Base-by-base conservation (phyloP, 2,888 invertebrate genomes). In the Mechanitis mazaeus region DNA sequence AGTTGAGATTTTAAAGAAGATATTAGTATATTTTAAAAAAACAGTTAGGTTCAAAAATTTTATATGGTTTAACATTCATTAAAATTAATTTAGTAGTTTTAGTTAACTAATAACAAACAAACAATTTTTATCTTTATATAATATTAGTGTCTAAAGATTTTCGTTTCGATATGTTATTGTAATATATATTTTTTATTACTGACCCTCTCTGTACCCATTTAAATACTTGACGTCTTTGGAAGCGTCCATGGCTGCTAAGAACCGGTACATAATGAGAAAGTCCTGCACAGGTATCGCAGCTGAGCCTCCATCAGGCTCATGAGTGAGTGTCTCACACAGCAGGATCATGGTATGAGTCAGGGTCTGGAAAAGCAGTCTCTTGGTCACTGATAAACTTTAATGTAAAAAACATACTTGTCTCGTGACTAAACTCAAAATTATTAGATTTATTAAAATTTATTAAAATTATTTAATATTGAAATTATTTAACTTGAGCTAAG, bases 251-350 rank as follows among this genome's bases (percentile, higher is more conserved):
- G 71, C 69, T 0, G 93, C 93, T 50, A 94, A 73, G 68, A 90
- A 92, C 31, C 72, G 76, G 80, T 93, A 93, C 79, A 94, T 90
- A 46, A 85, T 85, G 56, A 93, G 81, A 72, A 95, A 95, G 42
- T 92, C 89, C 35, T 91, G 84, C 3, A 93, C 81, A 0, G 94
- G 92, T 53, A 97, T 93, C 71, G 94, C 93, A 0, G 95, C 93
- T 0, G 94, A 93, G 0, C 95, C 96, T 1, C 96, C 96, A 63
- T 96, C 96, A 0, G 96, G 94, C 74, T 96, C 96, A 66, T 94
- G 93, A 0, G 96, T 95, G 58, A 96, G 85, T 0, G 95, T 91
- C 77, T 96, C 95, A 78, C 96, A 97, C 31, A 96, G 89, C 67
- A 94, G 88, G 54, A 93, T 93, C 95, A 96, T 95, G 0, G 96